Evolutionary conservation across 2,888 invertebrate species (phyloP), one percentile per base, ranked within the genome.

Genomic region (Bellardia pandia): DNA sequence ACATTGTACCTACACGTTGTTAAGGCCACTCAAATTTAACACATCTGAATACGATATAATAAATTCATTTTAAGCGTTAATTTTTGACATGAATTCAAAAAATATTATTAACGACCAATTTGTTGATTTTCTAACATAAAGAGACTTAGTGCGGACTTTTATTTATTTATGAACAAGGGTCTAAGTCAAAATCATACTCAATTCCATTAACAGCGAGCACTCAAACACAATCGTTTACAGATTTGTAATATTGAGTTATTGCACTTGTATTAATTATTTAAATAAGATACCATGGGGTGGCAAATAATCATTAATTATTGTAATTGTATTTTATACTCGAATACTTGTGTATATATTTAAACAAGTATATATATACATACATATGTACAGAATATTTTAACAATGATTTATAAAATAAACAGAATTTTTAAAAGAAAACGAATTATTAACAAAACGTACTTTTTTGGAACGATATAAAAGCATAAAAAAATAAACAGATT

Each of bases 401-500:
- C n/a, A n/a, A 64, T 68, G 14, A 68, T 48, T 68, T 48, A 68
- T 48, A 42, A 66, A 66, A 42, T 42, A 48, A 45, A 48, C 23
- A 68, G 13, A 48, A 68, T 68, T 45, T 30, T n/a, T 48, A 30
- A 33, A n/a, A 51, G 33, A 69, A 69, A 33, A 33, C 30, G 11
- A 62, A 16, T 33, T 37, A 6, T 62, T 37, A 13, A 6, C 4
- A 40, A 64, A 64, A 16, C n/a, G 1, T 40, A 40, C 9, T 64
- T n/a, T 16, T 72, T 72, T n/a, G 8, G 30, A 14, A 42, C 9
- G 14, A 7, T 11, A 33, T 60, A 72, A 23, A 75, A 23, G n/a
- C 30, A 60, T 23, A 2, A n/a, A 69, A 68, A 13, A 4, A 60
- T 69, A n/a, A 71, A 48, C 5, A 9, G 13, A 40, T 16, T n/a